Base-by-base conservation (phyloP, 2,797 vertebrate genomes). In the Ambastaia sidthimunki region DNA sequence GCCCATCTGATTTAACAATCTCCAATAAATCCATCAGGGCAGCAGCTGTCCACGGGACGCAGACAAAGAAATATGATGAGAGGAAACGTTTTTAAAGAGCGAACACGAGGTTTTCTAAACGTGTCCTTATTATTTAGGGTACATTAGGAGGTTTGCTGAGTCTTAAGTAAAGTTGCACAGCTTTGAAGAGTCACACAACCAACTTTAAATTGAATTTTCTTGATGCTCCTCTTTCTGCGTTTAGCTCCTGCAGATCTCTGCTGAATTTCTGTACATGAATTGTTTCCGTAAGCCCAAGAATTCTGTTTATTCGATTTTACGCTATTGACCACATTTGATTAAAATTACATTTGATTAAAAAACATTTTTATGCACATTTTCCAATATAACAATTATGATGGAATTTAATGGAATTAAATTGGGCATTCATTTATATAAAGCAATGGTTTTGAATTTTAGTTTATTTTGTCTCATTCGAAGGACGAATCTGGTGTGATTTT, bases 171-270 rank as follows among this genome's bases (percentile, higher is more conserved):
- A 67, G 76, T 79, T 82, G 67, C 71, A 71, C 55, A 25, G 28
- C 23, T 59, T 54, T 13, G n/a, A 72, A 37, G 52, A 67, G 68
- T 68, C 7, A 66, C 52, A 15, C 31, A 44, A 65, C 13, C 44
- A 71, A 79, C 69, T 80, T 85, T 65, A 77, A 78, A 83, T 71
- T 72, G 73, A 85, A 37, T 79, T 74, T 28, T 55, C 19, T 57
- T 74, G 15, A 50, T 69, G 65, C 73, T 74, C 19, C 69, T 60
- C 41, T 23, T 50, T 66, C 52, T 16, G 15, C n/a, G 18, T 76
- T 66, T n/a, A 47, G 28, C 21, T 16, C 19, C 48, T 59, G 15
- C 13, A 74, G 54, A 72, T 66, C 18, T 37, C 19, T 18, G 25
- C 28, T 76, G 47, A 68, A 18, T 73, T 47, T 21, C 31, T 59